A percentile compares a stretch with the other conserved stretches of the same genome.
phyloP scores from a whole-genome alignment of 2,888 invertebrate species.

The Eremobia ochroleuca region DNA sequence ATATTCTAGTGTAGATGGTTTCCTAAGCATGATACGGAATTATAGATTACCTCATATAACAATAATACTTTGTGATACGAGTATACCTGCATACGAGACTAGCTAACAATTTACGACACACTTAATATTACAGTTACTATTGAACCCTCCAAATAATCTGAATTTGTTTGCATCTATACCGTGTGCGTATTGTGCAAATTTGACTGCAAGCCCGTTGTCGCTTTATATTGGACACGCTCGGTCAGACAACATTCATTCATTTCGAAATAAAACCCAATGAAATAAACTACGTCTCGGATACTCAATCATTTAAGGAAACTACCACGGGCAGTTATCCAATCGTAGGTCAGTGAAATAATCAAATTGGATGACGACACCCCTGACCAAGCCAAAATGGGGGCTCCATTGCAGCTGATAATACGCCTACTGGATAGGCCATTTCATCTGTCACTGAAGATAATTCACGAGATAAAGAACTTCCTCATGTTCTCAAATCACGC shows the following conservation, averaged over 20 bases:
- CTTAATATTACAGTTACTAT: constrained; percentile 16
- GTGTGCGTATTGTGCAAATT: constrained; percentile 37
- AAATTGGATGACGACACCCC: constrained; percentile 64
- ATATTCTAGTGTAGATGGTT: background rate
- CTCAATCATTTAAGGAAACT: constrained; percentile 53
- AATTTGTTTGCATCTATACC: constrained; percentile 14
- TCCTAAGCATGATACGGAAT: background rate
- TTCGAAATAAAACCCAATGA: constrained; percentile 53
- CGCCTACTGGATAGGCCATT: constrained; percentile 58
- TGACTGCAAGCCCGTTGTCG: constrained; percentile 28
- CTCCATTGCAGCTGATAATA: constrained; percentile 60
- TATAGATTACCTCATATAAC: too few species aligned
- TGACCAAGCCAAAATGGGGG: constrained; percentile 54
- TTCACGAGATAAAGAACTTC: constrained; percentile 48
- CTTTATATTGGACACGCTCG: constrained; percentile 54
- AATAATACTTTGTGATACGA: background rate
- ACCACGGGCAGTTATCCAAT: constrained; percentile 65
- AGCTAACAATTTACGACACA: constrained; percentile 19
- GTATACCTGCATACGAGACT: background rate
- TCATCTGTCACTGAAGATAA: constrained; percentile 52
- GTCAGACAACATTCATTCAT: constrained; percentile 35
- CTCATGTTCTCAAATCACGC: constrained; percentile 24
- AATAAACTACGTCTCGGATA: constrained; percentile 55
- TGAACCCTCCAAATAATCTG: constrained; percentile 20
- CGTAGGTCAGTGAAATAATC: constrained; percentile 57